phyloP scores from a whole-genome alignment of 2,113 vertebrate species.

The Cheirogaleus medius region DNA sequence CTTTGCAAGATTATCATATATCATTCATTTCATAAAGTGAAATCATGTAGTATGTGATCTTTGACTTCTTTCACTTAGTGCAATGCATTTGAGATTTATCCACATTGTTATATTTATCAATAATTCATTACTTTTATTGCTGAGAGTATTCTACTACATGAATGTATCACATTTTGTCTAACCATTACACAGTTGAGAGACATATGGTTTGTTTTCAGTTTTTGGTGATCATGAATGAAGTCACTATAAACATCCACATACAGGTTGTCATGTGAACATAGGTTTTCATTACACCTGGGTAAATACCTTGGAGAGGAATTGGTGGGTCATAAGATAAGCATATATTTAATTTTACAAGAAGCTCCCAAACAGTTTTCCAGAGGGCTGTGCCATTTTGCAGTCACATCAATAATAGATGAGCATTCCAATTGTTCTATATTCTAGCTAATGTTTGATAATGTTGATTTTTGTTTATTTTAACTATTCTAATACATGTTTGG shows the following conservation, averaged over 20 bases:
- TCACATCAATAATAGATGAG: neutral
- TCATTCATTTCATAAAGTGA: neutral
- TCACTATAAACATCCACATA: neutral
- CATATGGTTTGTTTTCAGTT: slow-evolving; percentile 19
- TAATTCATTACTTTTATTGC: neutral
- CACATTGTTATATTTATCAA: neutral
- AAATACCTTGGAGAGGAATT: neutral
- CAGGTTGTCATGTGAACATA: neutral
- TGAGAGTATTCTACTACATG: neutral
- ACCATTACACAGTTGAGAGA: neutral
- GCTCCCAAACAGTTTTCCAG: neutral
- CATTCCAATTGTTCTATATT: neutral
- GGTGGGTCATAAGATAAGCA: neutral
- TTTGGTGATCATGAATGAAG: neutral
- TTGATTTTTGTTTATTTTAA: neutral
- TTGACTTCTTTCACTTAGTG: neutral
- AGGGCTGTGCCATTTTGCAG: neutral
- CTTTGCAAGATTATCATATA: neutral
- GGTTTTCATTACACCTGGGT: slow-evolving; percentile 31
- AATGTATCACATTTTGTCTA: slow-evolving; percentile 26
- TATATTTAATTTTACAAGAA: slow-evolving; percentile 32
- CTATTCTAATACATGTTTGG: neutral
- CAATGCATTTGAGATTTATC: neutral
- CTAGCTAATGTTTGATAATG: neutral
- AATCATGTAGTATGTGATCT: neutral